Conservation (phyloP, 2,113 vertebrate genomes). For the Cyrtonyx montezumae region DNA sequence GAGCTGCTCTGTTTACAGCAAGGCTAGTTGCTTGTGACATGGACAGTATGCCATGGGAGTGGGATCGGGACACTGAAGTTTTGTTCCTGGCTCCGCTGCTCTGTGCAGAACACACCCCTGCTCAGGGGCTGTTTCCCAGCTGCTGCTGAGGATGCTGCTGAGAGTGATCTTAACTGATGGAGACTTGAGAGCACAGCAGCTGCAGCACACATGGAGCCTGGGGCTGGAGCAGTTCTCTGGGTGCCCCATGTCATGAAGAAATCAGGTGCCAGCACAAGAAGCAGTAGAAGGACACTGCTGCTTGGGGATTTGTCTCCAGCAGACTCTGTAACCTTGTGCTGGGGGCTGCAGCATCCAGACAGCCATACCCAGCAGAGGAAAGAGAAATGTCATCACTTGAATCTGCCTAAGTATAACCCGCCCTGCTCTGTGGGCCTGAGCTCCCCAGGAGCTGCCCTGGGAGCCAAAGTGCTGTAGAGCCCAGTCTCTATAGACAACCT, state of each 20-base stretch:
- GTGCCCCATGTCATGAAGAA: background rate
- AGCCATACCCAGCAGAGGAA: background rate
- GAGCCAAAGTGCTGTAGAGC: background rate
- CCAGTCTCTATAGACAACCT: fast-evolving
- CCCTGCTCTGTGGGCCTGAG: background rate
- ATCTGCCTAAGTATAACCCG: background rate
- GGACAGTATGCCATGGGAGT: fast-evolving
- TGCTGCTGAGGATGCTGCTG: background rate
- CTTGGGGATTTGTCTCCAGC: background rate
- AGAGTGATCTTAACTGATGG: background rate
- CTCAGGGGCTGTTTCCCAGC: background rate
- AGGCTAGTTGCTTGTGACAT: background rate
- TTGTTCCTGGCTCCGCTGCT: background rate
- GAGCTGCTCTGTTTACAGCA: background rate
- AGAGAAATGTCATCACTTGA: background rate
- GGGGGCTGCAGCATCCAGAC: background rate
- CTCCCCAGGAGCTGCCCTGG: background rate
- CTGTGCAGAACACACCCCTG: background rate
- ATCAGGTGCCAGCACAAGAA: background rate
- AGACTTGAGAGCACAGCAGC: background rate
- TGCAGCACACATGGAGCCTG: background rate
- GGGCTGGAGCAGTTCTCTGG: background rate
- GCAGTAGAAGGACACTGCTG: background rate
- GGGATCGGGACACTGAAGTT: background rate
- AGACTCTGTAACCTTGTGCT: background rate